These are phyloP conservation scores for Ochlodes sylvanus DNA, from an alignment of 2,888 invertebrate species.

Conservation along the genomic window DNA sequence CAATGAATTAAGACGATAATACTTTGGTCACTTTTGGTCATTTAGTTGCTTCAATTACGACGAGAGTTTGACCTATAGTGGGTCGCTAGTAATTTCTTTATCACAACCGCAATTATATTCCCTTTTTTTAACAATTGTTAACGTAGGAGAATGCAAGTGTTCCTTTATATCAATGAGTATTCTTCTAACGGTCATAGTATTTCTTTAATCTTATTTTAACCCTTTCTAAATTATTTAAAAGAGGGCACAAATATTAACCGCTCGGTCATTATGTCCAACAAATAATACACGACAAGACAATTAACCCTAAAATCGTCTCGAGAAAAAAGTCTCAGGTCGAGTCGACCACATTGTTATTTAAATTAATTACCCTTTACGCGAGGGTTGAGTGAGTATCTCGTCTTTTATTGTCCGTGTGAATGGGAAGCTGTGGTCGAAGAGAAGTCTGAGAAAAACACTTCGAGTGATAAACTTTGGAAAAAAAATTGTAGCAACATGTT, in stretches of 20 bases:
- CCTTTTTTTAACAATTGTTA: too few relatives aligned
- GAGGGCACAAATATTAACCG: constrained; percentile 4
- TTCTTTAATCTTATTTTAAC: constrained; percentile 8
- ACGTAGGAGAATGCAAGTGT: too few relatives aligned
- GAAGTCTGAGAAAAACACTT: constrained; percentile 7
- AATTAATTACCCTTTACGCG: constrained; percentile 60
- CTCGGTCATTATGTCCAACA: constrained; percentile 35
- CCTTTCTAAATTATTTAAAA: constrained; percentile 7
- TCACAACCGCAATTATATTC: too few relatives aligned
- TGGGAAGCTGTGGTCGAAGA: constrained; percentile 7
- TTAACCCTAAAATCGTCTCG: constrained; percentile 42
- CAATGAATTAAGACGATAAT: too few relatives aligned
- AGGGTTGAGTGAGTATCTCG: constrained; percentile 53
- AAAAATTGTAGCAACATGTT: too few relatives aligned
- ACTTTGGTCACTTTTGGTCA: too few relatives aligned
- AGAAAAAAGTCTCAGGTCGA: constrained; percentile 50
- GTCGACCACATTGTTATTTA: constrained; percentile 57
- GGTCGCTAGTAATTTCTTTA: too few relatives aligned
- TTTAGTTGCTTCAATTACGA: too few relatives aligned
- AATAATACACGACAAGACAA: constrained; percentile 25
- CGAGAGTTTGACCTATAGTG: too few relatives aligned
- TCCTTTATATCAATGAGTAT: not conserved
- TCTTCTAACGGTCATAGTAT: constrained; percentile 24
- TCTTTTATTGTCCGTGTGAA: constrained; percentile 50
- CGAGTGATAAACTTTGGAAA: too few relatives aligned